Conservation (phyloP, 2,888 invertebrate genomes). For the Tachina grossa region DNA sequence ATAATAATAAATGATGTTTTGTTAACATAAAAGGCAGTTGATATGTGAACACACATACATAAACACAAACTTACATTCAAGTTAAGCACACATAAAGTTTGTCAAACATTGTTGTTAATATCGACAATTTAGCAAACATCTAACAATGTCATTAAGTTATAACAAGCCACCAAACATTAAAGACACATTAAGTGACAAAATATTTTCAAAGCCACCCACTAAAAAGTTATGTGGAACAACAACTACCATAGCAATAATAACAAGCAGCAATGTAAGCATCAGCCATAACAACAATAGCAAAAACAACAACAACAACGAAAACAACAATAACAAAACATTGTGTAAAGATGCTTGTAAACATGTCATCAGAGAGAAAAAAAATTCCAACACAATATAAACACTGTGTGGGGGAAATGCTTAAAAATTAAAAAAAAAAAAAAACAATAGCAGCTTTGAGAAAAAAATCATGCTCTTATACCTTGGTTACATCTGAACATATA, state of each 20-base stretch:
- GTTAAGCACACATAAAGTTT: conserved; percentile 14
- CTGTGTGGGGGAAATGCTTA: not conserved
- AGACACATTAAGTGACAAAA: conserved; percentile 42
- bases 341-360: conserved; percentile 57
- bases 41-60: not conserved
- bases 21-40: not conserved
- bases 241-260: not conserved
- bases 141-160: conserved; percentile 66
- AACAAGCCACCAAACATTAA: conserved; percentile 53
- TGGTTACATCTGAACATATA: no score
- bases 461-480: no score
- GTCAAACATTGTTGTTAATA: conserved; percentile 68
- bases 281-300: conserved; percentile 24
- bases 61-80: not conserved
- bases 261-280: not conserved
- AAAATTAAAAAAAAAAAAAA: not conserved
- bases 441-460: no score
- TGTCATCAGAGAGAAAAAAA: not conserved
- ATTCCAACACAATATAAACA: not conserved
- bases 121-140: conserved; percentile 70
- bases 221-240: conserved; percentile 38
- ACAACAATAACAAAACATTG: conserved; percentile 38
- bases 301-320: conserved; percentile 36
- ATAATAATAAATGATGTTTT: conserved; percentile 18
- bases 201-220: conserved; percentile 55